Conservation (phyloP, 2,888 invertebrate species). For the Ganaspis brasiliensis region DNA sequence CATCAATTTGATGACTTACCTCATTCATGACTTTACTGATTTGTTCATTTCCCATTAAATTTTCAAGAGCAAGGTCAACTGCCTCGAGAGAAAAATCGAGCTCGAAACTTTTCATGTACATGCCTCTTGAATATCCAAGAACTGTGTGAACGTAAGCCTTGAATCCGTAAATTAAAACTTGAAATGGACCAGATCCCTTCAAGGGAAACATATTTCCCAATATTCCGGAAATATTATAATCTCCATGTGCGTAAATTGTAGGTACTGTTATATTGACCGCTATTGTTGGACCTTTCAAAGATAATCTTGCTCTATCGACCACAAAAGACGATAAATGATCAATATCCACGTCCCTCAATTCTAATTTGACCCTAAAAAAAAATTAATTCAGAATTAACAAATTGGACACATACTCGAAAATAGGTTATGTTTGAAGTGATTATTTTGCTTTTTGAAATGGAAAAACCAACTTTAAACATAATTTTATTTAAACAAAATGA, state of each 20-base stretch:
- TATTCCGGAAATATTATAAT: conserved; percentile 73
- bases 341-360: conserved; percentile 67
- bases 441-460: too few relatives aligned
- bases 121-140: conserved; percentile 72
- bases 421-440: too few relatives aligned
- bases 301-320: conserved; percentile 71
- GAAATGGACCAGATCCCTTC: conserved; percentile 69
- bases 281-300: conserved; percentile 73
- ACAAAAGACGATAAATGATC: conserved; percentile 71
- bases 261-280: conserved; percentile 73
- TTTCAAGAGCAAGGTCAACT: conserved; percentile 65
- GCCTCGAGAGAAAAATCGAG: conserved; percentile 71
- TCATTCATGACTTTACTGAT: conserved; percentile 70
- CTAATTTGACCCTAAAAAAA: conserved; percentile 67
- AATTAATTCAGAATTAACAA: not conserved
- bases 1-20: conserved; percentile 60
- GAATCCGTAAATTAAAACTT: conserved; percentile 66
- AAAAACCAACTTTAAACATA: too few relatives aligned
- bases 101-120: conserved; percentile 75
- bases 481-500: too few relatives aligned
- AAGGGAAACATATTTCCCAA: conserved; percentile 70
- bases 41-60: conserved; percentile 73
- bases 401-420: too few relatives aligned
- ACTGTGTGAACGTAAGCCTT: conserved; percentile 70
- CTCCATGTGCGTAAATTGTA: conserved; percentile 68